These are phyloP conservation scores for Leptopilina boulardi DNA, from an alignment of 1,140 invertebrate genomes.

Conservation along the genomic window DNA sequence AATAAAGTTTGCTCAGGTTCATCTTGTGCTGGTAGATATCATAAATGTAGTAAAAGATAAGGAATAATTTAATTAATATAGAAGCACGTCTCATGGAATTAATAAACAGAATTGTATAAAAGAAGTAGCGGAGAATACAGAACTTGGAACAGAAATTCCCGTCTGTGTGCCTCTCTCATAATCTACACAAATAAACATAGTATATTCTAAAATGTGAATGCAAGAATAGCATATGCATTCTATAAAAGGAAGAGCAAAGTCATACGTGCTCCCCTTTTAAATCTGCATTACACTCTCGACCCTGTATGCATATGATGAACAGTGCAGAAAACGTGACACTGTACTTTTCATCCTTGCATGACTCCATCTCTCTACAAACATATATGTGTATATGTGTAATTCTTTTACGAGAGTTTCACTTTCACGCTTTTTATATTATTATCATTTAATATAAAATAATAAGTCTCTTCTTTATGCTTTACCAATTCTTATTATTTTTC, in stretches of 20 bases:
- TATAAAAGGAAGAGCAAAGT: constrained; percentile 10
- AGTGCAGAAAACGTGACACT: constrained; percentile 23
- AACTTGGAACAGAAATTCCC: not conserved
- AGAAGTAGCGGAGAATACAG: not conserved
- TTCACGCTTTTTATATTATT: not conserved
- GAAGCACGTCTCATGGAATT: too few relatives aligned
- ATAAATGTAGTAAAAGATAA: too few relatives aligned
- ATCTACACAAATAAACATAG: not conserved
- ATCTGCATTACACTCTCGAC: constrained; percentile 2
- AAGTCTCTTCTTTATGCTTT: not conserved
- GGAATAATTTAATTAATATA: too few relatives aligned
- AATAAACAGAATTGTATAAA: too few relatives aligned
- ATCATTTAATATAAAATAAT: not conserved
- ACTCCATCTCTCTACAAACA: not conserved
- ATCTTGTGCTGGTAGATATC: too few relatives aligned
- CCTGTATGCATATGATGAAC: not conserved
- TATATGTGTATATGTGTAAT: not conserved
- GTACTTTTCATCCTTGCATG: constrained; percentile 29
- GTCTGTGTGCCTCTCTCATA: not conserved
- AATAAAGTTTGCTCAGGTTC: too few relatives aligned
- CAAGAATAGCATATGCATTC: not conserved
- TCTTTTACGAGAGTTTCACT: constrained; percentile 9
- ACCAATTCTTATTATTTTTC: not conserved
- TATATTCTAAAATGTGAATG: not conserved
- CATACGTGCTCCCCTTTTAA: constrained; percentile 9